Conservation (phyloP, 23 tunicate species). For the Pegea sp. region DNA sequence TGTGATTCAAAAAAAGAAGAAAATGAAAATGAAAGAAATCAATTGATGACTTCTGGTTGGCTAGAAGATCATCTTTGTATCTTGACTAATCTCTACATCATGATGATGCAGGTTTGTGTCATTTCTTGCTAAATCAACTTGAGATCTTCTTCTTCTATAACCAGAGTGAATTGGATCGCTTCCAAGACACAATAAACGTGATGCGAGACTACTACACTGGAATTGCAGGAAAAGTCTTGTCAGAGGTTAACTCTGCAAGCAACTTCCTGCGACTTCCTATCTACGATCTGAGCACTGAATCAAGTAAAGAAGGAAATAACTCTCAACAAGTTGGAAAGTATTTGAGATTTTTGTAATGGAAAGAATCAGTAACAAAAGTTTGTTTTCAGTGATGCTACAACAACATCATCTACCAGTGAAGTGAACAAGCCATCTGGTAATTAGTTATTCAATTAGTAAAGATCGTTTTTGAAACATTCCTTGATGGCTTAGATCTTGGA, state of each 20-base stretch:
- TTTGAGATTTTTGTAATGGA: no score
- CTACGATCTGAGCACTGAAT: slow-evolving; percentile 30
- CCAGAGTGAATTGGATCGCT: slow-evolving; percentile 69
- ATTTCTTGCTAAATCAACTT: no score
- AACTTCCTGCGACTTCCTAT: slow-evolving; percentile 34
- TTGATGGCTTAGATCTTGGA: no score
- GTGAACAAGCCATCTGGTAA: no score
- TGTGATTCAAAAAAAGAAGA: slow-evolving; percentile 88
- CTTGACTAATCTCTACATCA: slow-evolving; percentile 54
- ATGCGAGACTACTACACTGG: slow-evolving; percentile 66
- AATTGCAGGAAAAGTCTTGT: slow-evolving; percentile 42
- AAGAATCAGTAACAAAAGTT: no score
- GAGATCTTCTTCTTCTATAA: not conserved
- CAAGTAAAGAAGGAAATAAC: slow-evolving; percentile 9
- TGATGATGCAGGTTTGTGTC: slow-evolving; percentile 86
- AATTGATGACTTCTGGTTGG: slow-evolving; percentile 66
- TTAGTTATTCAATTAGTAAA: no score
- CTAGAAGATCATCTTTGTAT: slow-evolving; percentile 81
- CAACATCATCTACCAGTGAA: slow-evolving; percentile 15
- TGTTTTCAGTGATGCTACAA: slow-evolving; percentile 7
- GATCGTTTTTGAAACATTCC: no score
- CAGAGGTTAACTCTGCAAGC: slow-evolving; percentile 18
- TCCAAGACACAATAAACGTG: slow-evolving; percentile 47
- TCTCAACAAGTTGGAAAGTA: no score
- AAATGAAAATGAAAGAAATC: slow-evolving; percentile 40